phyloP scores from a whole-genome alignment of 2,888 invertebrate species.

The Metacarcinus magister region DNA sequence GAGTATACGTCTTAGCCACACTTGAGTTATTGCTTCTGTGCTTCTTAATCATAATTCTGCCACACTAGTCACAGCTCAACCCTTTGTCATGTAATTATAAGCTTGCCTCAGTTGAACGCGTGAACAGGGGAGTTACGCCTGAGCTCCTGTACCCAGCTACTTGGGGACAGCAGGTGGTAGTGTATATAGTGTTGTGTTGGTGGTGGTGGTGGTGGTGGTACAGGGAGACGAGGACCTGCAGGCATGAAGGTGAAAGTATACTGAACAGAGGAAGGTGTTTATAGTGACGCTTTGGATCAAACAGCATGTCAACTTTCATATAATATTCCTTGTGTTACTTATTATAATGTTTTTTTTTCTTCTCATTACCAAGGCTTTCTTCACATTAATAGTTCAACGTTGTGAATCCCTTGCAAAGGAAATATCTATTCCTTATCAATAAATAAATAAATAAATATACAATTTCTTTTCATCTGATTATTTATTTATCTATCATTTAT shows the following conservation, averaged over 20 bases:
- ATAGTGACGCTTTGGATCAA: not conserved
- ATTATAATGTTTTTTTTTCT: not conserved
- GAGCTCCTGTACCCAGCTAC: not conserved
- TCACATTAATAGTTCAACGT: not conserved
- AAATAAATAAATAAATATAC: no score
- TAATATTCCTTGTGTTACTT: not conserved
- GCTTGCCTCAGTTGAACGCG: not conserved
- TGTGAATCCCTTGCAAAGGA: not conserved
- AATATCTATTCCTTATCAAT: no score
- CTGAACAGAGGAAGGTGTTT: not conserved
- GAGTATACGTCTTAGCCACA: not conserved
- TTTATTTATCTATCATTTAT: no score
- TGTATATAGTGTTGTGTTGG: no score
- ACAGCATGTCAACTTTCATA: not conserved
- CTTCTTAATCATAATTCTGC: not conserved
- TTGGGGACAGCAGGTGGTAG: not conserved
- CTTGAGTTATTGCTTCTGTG: not conserved
- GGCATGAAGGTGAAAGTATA: not conserved
- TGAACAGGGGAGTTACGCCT: not conserved
- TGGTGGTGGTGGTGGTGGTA: not conserved
- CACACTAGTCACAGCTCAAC: not conserved
- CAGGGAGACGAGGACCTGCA: not conserved
- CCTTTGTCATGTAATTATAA: slow-evolving; percentile 11
- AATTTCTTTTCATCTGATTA: not conserved
- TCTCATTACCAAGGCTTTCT: not conserved